Evolutionary conservation across 2,113 vertebrate species (phyloP).

Genomic region (Kryptolebias marmoratus): DNA sequence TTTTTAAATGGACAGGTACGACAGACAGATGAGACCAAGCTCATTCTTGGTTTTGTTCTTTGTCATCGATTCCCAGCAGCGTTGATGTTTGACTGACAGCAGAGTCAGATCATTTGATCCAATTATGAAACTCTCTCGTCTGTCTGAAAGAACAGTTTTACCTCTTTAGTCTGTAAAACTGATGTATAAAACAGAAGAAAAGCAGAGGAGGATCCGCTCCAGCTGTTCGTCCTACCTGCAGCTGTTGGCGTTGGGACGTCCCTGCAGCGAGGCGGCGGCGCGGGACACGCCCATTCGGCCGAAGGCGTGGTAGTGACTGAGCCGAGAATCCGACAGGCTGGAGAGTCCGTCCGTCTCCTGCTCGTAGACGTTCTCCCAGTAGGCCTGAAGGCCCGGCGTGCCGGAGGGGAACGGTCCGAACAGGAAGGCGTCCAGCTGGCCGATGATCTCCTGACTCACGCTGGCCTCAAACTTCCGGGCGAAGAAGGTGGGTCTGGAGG

Average conservation of each 20-base stretch:
- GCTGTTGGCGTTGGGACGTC: conserved; percentile 81
- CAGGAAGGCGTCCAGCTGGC: conserved; percentile 91
- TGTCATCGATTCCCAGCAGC: no score
- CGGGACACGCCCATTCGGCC: conserved; percentile 86
- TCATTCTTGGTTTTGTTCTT: no score
- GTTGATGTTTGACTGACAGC: no score
- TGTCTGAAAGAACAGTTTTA: no score
- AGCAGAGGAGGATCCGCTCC: no score
- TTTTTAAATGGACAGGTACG: no score
- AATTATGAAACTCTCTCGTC: no score
- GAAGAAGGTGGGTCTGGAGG: conserved; percentile 93
- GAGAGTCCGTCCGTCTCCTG: conserved; percentile 83
- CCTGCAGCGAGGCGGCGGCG: conserved; percentile 82
- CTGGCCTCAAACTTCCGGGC: conserved; percentile 96
- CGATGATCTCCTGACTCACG: conserved; percentile 95
- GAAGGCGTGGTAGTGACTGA: conserved; percentile 92
- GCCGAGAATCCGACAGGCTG: conserved; percentile 82
- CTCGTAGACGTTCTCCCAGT: conserved; percentile 94
- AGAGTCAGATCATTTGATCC: no score
- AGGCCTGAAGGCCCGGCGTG: conserved; percentile 87
- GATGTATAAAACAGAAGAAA: no score
- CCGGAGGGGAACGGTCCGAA: conserved; percentile 81
- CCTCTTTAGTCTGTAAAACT: no score
- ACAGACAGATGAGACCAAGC: no score
- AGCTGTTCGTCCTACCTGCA: conserved; percentile 83